Conservation (phyloP, 2,888 invertebrate species). For the Steinernema scapterisci region DNA sequence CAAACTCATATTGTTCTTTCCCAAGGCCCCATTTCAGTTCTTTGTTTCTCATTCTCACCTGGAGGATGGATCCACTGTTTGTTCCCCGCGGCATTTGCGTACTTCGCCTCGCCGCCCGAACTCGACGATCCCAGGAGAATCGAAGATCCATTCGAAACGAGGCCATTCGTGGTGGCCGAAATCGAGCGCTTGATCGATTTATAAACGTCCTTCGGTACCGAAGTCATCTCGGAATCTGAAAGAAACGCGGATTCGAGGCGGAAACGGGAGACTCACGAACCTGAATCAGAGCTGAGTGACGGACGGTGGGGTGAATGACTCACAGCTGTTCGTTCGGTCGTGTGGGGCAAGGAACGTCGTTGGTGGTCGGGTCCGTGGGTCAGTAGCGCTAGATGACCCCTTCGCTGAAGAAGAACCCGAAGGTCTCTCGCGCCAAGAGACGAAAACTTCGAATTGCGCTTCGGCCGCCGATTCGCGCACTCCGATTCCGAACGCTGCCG, state of each 20-base stretch:
- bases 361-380: conserved; percentile 1
- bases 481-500: neutral
- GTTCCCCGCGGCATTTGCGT: conserved; percentile 42
- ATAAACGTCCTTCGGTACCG: conserved; percentile 53
- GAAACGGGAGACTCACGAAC: no score
- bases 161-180: conserved; percentile 48
- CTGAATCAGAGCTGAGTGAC: neutral
- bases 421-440: conserved; percentile 28
- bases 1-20: neutral
- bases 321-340: neutral
- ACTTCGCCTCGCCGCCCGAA: conserved; percentile 43
- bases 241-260: neutral
- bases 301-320: conserved; percentile 1
- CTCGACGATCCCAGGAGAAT: conserved; percentile 31
- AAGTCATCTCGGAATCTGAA: conserved; percentile 1
- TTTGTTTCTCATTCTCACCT: conserved; percentile 37
- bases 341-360: neutral
- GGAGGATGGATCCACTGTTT: conserved; percentile 64
- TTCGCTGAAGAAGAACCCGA: neutral
- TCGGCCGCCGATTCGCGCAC: neutral
- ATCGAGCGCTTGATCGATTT: conserved; percentile 60
- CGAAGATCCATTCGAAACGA: conserved; percentile 40
- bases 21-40: neutral
- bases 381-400: neutral
- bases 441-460: conserved; percentile 2